A percentile compares a stretch with the other conserved stretches of the same genome.
Evolutionary conservation across 2,797 vertebrate species (phyloP).

Genomic region (Acanthurus leucopareius): DNA sequence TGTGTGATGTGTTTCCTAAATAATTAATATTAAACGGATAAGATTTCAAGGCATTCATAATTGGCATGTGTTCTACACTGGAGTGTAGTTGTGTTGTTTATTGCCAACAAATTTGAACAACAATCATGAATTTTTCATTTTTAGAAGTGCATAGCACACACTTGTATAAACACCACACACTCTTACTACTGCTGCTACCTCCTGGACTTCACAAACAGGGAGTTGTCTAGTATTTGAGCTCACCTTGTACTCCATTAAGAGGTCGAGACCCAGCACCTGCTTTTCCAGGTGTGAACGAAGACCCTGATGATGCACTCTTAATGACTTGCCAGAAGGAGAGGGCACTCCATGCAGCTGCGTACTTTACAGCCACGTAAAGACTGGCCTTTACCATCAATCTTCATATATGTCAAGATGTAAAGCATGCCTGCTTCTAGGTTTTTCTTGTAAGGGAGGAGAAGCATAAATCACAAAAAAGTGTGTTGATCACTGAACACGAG

Average conservation of each 20-base stretch:
- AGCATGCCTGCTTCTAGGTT: constrained; percentile 37
- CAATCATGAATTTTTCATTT: neutral
- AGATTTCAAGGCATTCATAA: constrained; percentile 33
- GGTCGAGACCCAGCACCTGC: constrained; percentile 80
- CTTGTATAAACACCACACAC: neutral
- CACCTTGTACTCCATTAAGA: constrained; percentile 76
- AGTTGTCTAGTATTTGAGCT: constrained; percentile 62
- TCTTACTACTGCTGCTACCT: neutral
- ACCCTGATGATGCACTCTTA: constrained; percentile 74
- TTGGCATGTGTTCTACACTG: constrained; percentile 19
- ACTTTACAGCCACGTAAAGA: constrained; percentile 61
- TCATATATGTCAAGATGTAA: constrained; percentile 50
- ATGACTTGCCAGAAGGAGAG: constrained; percentile 79
- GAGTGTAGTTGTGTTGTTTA: neutral
- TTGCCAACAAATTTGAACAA: constrained; percentile 17
- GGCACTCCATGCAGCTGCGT: constrained; percentile 73
- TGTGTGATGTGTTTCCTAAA: constrained; percentile 43
- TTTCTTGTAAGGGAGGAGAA: constrained; percentile 22
- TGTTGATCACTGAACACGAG: constrained; percentile 39
- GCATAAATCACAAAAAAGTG: constrained; percentile 7
- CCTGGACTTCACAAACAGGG: constrained; percentile 41
- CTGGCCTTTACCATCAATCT: constrained; percentile 72
- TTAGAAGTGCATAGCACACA: constrained; percentile 7
- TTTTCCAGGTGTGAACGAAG: constrained; percentile 80
- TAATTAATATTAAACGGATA: constrained; percentile 46